phyloP scores from a whole-genome alignment of 2,797 vertebrate genomes.

The Salmo trutta region DNA sequence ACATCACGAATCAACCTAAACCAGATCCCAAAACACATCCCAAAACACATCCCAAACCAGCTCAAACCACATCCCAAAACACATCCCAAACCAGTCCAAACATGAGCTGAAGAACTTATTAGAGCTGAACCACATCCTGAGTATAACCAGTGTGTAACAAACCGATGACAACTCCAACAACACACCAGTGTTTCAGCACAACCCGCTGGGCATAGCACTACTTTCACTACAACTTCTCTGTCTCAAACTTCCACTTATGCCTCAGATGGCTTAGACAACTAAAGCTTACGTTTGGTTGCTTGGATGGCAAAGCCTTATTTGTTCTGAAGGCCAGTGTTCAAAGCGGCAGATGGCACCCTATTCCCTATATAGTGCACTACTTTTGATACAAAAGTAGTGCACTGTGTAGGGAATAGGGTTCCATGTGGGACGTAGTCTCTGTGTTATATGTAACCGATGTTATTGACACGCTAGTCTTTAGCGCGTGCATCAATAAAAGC shows the following conservation, averaged over 20 bases:
- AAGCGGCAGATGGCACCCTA: constrained; percentile 33
- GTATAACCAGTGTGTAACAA: too few species aligned
- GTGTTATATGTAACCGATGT: constrained; percentile 40
- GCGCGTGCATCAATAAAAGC: constrained; percentile 34
- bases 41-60: not conserved
- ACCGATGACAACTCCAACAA: too few species aligned
- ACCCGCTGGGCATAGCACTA: not conserved
- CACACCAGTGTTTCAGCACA: too few species aligned
- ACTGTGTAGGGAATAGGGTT: too few species aligned
- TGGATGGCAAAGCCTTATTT: constrained; percentile 48
- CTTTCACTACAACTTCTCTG: not conserved
- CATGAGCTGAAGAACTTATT: too few species aligned
- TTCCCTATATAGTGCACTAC: too few species aligned
- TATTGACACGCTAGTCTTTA: constrained; percentile 32
- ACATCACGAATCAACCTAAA: too few species aligned
- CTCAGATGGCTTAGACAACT: constrained; percentile 15
- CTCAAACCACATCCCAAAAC: not conserved
- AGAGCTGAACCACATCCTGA: too few species aligned
- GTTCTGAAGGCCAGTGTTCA: constrained; percentile 43
- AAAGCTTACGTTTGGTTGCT: constrained; percentile 16
- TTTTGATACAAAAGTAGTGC: too few species aligned
- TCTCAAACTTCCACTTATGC: not conserved
- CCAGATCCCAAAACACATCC: not conserved
- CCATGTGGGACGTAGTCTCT: not conserved
- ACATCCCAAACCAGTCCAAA: not conserved